These are phyloP conservation scores for Halcyon senegalensis DNA, from an alignment of 2,113 vertebrate genomes.

Conservation along the genomic window DNA sequence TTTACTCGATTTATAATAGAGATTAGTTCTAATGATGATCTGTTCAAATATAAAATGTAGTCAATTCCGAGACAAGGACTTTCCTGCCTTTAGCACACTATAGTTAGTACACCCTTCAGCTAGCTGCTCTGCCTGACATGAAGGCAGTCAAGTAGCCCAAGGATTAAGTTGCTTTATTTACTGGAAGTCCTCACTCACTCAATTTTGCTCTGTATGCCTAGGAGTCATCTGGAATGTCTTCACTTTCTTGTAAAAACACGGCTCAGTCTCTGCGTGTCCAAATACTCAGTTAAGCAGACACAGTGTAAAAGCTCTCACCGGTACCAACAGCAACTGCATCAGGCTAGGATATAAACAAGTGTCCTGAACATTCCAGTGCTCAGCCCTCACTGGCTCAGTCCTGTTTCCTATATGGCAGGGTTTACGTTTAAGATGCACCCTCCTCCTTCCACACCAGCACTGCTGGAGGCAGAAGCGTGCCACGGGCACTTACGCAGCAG, in stretches of 20 bases:
- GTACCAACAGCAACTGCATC: background rate
- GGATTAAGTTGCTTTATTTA: background rate
- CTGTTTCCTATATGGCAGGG: background rate
- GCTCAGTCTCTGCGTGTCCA: background rate
- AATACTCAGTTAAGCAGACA: background rate
- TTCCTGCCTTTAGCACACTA: background rate
- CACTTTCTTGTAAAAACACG: background rate
- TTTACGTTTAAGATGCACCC: background rate
- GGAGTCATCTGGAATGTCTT: background rate
- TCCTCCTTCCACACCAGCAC: background rate
- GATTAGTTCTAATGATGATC: background rate
- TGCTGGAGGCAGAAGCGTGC: background rate
- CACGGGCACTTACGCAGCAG: background rate
- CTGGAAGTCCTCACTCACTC: background rate
- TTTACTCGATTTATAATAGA: background rate
- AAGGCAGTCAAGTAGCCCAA: background rate
- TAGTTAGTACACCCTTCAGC: background rate
- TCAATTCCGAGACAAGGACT: background rate
- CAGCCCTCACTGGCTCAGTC: background rate
- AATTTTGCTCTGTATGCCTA: background rate
- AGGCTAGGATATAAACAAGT: background rate
- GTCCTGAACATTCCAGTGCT: background rate
- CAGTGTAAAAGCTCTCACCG: background rate
- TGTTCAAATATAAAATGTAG: background rate
- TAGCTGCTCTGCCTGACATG: background rate